phyloP scores from a whole-genome alignment of 2,888 invertebrate species.

The Acanthosepion lycidas region DNA sequence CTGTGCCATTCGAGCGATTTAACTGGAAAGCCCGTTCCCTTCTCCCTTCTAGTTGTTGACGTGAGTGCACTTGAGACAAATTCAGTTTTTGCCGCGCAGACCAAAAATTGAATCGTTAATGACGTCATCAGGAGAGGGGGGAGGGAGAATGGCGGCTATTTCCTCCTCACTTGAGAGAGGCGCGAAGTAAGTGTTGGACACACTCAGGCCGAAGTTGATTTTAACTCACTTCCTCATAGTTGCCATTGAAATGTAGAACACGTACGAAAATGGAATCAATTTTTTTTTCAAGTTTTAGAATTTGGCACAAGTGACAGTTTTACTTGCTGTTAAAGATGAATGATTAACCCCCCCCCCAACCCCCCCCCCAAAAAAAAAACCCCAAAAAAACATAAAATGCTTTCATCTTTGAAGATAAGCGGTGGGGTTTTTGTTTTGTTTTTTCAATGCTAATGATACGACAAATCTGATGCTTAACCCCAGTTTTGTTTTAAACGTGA shows the following conservation, averaged over 20 bases:
- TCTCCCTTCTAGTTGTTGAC: neutral
- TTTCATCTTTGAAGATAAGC: no score
- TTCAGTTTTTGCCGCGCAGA: neutral
- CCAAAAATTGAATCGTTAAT: slow-evolving; percentile 15
- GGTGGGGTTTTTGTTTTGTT: no score
- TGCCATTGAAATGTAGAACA: neutral
- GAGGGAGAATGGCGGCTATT: neutral
- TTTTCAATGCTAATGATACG: no score
- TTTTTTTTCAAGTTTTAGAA: neutral
- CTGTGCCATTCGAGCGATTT: neutral
- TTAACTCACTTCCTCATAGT: neutral
- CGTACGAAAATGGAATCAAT: neutral
- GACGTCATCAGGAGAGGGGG: neutral
- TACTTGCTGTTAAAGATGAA: no score
- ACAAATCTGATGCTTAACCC: no score
- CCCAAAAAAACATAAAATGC: no score
- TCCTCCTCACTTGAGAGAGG: neutral
- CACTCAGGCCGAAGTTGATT: neutral
- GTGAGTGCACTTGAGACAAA: slow-evolving; percentile 8
- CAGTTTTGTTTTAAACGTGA: no score
- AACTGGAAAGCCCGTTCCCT: neutral
- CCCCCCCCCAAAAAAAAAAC: no score
- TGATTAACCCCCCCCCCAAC: no score
- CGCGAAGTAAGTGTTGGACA: neutral
- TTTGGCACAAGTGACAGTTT: neutral